Base-by-base conservation (phyloP, 2,797 vertebrate genomes). In the Ispidina picta region DNA sequence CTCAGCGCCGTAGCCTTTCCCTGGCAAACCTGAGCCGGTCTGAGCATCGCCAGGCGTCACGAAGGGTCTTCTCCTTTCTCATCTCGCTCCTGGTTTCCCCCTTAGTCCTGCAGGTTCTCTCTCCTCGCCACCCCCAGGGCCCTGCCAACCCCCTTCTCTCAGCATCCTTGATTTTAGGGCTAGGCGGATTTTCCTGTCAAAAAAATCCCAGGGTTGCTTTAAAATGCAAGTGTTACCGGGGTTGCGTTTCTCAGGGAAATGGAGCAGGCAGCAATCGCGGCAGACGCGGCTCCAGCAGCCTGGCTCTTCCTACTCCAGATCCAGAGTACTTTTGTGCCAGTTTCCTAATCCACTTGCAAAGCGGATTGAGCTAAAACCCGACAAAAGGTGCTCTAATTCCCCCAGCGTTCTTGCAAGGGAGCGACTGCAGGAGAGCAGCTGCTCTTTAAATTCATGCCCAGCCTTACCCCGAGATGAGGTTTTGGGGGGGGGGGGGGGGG, bases 201-300 rank as follows among this genome's bases (percentile, higher is more conserved):
- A 70, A 55, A 21, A 66, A 80, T 77, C 83, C 37, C 29, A 60
- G 90, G 41, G 16, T 2, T 68, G 92, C 31, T 62, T 79, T n/a
- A 20, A 48, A 43, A 43, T 10, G 90, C 43, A 14, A 77, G 29
- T 71, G 78, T 79, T 66, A 23, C 21, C 37, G 44, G 89, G 86
- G 28, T 65, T 93, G 88, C 76, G 86, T 56, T 92, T 86, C 83
- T 82, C n/a, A 0, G 72, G 49, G 89, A 94, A 92, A 95, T 95
- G 92, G 95, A 96, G 91, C 95, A 94, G 92, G 91, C 89, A 21
- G 92, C 74, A 29, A 58, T 84, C 77, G 25, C 92, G 37, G 91
- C 91, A 26, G 59, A 48, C 68, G 13, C 35, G 33, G 84, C 75
- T 93, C 60, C 74, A 71, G 76, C 92, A 92, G 89, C 92, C 52